Evolutionary conservation across 2,113 vertebrate genomes (phyloP), one percentile per base, ranked within the genome.

Genomic region (Myotis brandtii): DNA sequence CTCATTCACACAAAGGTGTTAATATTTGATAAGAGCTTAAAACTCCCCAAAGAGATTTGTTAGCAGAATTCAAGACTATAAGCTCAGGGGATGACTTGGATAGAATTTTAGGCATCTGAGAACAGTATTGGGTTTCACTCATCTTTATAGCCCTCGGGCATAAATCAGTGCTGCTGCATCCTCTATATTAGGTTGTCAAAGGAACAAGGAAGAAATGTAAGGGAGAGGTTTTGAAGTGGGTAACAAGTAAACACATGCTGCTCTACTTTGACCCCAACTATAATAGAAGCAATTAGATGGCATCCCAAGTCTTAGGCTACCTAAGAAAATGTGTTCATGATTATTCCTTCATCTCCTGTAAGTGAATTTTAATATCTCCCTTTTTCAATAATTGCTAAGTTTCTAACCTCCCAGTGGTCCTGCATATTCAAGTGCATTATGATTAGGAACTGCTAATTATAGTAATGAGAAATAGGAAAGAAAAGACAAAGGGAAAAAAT

Each of bases 321-420:
- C 64, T 83, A 95, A 95, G 88, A 97, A 96, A 97, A 95, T 75
- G 48, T 48, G 69, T 27, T 92, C 91, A 67, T 82, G 86, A 93
- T 95, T 64, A 86, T 91, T 93, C 81, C 54, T 97, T 96, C 72
- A 95, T 83, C 83, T 97, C 93, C 83, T 95, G 27, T 88, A 93
- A 96, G 95, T 94, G 85, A 93, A 79, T 96, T 92, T 97, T 97
- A 97, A 97, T 96, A 97, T 94, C 81, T 96, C 50, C 40, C n/a
- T 94, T 88, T 94, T 96, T 76, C 95, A 95, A 86, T 97, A 97
- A 97, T 96, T 97, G 97, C 97, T 96, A 83, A 95, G 93, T 83
- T 94, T 96, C 97, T 94, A 96, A 91, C 91, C 75, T 97, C 96
- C 96, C 97, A 96, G 93, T 79, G 91, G 97, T 96, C 87, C 94